Base-by-base conservation (phyloP, 2,797 vertebrate species). In the Lacerta viridis region DNA sequence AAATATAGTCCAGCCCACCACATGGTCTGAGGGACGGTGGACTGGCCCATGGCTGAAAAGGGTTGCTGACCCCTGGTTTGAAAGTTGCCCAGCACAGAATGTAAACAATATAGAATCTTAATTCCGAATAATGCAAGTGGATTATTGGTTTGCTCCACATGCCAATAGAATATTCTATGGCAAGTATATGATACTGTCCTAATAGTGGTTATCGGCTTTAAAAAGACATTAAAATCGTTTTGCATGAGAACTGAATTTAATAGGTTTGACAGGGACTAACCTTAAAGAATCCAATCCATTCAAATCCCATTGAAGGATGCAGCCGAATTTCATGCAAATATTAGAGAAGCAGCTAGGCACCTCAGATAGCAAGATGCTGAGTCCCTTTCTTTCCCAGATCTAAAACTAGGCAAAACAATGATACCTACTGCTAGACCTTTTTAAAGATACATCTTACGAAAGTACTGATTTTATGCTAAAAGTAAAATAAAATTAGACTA, bases 201-300 rank as follows among this genome's bases (percentile, higher is more conserved):
- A 96, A 96, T 92, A 95, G 95, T 95, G 95, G 93, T 93, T 96
- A 97, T 94, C 97, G 96, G 96, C 96, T 96, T 96, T 15, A 36
- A 72, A 33, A 95, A 87, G 96, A 93, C 92, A 83, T 95, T 96
- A 94, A 95, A 97, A 97, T 96, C 96, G 97, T 95, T 97, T 97
- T 96, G 96, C 93, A 96, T 97, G 95, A 96, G 96, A 98, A 97
- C 95, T 93, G 93, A 97, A 96, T 96, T 96, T 97, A 98, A 98
- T 97, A 97, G 97, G 97, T 97, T 98, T 97, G 97, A 98, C 97
- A 96, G 95, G 96, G 95, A 97, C 95, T 97, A 98, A 98, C 96
- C 97, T 97, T 93, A 94, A 95, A 95, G 96, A 98, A 98, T 97
- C 97, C 97, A 98, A 97, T 97, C 97, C 96, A 96, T 96, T 96